Conservation (phyloP, 2,797 vertebrate species). For the Microctenopoma steveboyesi region DNA sequence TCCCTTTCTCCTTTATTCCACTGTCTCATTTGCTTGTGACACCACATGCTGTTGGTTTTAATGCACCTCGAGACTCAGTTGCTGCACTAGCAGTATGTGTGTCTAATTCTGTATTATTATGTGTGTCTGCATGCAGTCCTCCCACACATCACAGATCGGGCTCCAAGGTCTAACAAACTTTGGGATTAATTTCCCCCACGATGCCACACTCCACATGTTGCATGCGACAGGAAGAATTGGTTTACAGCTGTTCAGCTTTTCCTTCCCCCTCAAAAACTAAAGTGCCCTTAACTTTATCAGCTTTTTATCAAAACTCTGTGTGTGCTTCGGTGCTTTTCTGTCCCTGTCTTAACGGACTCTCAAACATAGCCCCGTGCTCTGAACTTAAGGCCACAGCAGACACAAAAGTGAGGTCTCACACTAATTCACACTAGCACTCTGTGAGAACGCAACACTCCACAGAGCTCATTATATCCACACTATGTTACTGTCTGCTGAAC, state of each 20-base stretch:
- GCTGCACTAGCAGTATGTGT: background rate
- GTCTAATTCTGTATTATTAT: background rate
- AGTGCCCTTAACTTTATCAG: slow-evolving; percentile 2
- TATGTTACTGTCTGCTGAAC: slow-evolving; percentile 21
- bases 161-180: slow-evolving; percentile 30
- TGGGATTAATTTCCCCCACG: slow-evolving; percentile 14
- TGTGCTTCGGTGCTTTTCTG: slow-evolving; percentile 4
- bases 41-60: slow-evolving; percentile 1
- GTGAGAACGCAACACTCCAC: slow-evolving; percentile 26
- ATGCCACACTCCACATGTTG: background rate
- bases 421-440: slow-evolving; percentile 37
- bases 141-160: slow-evolving; percentile 2
- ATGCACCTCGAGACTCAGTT: background rate
- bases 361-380: slow-evolving; percentile 20
- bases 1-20: slow-evolving; percentile 15
- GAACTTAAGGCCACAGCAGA: slow-evolving; percentile 20
- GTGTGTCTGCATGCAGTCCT: background rate
- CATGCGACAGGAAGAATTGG: background rate
- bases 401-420: slow-evolving; percentile 14
- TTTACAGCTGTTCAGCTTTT: slow-evolving; percentile 14
- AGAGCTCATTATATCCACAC: slow-evolving; percentile 44
- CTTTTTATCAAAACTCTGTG: slow-evolving; percentile 12
- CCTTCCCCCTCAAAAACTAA: background rate
- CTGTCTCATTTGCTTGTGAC: slow-evolving; percentile 17
- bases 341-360: slow-evolving; percentile 16